Conservation (phyloP, 1,140 invertebrate species). For the Colletes gigas region DNA sequence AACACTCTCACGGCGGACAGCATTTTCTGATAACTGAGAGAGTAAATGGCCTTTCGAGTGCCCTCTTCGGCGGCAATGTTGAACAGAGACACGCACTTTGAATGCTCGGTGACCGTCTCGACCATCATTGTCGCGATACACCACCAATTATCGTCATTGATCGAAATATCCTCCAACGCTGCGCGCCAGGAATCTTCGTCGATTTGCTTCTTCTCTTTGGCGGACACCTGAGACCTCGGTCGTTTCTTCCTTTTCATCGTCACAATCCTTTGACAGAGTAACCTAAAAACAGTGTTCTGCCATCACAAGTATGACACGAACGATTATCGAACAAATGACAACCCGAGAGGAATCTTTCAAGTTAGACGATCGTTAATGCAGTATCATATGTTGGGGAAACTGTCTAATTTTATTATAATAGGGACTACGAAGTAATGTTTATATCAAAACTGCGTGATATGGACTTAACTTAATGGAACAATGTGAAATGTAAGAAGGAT, state of each 20-base stretch:
- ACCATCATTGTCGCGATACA: conserved; percentile 71
- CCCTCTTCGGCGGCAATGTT: conserved; percentile 61
- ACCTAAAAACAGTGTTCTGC: background rate
- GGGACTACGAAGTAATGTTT: no score
- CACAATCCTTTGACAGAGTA: background rate
- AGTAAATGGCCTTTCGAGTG: conserved; percentile 61
- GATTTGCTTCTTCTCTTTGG: background rate
- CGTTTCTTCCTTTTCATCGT: conserved; percentile 6
- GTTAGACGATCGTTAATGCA: background rate
- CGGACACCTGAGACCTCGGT: background rate
- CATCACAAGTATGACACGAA: background rate
- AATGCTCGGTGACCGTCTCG: conserved; percentile 59
- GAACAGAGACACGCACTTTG: conserved; percentile 61
- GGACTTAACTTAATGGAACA: background rate
- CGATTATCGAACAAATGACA: background rate
- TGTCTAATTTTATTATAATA: no score
- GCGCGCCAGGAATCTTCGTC: conserved; percentile 55
- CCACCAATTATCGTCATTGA: conserved; percentile 74
- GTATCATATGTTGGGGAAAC: background rate
- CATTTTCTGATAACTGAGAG: conserved; percentile 44
- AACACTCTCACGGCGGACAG: conserved; percentile 52
- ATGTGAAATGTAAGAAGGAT: background rate
- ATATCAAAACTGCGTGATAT: background rate
- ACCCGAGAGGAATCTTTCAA: background rate
- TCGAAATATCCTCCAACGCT: conserved; percentile 51